Percentiles rank a stretch among this genome's conserved stretches.
Evolutionary conservation across 2,113 vertebrate genomes (phyloP).

Genomic region (Ceyx melanurus): DNA sequence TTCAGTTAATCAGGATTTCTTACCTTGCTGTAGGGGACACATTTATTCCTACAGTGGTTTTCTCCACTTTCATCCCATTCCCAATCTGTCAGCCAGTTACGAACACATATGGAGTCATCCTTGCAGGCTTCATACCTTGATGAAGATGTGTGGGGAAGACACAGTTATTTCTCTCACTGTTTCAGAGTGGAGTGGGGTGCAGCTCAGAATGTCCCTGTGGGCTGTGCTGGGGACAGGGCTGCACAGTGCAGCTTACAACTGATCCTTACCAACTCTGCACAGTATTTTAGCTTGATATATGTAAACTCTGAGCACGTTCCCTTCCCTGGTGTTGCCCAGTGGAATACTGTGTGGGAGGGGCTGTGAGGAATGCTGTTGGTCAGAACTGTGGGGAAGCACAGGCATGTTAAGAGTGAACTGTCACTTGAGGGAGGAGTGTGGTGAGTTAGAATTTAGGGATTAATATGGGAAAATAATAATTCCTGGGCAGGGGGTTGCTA

Average conservation of each 20-base stretch:
- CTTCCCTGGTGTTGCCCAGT: neutral
- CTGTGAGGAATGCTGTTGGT: neutral
- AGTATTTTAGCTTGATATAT: neutral
- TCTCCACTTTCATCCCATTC: slow-evolving; percentile 51
- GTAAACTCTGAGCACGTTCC: neutral
- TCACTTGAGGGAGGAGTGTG: neutral
- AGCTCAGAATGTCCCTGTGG: neutral
- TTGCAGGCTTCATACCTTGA: slow-evolving; percentile 76
- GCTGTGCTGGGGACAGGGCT: neutral
- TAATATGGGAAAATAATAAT: neutral
- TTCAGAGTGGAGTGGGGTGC: neutral
- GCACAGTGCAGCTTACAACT: neutral
- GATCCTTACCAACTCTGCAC: neutral
- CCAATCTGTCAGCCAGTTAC: slow-evolving; percentile 74
- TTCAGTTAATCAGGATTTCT: neutral
- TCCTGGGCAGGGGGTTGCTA: neutral
- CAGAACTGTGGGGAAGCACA: neutral
- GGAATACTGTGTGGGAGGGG: neutral
- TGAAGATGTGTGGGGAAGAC: neutral
- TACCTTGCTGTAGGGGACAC: slow-evolving; percentile 70
- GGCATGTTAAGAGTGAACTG: neutral
- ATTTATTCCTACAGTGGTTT: slow-evolving; percentile 70
- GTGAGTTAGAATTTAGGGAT: neutral
- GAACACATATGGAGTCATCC: slow-evolving; percentile 65
- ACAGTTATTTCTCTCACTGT: slow-evolving; percentile 2